Conservation (phyloP, 2,888 invertebrate genomes). For the Caenorhabditis doughertyi region DNA sequence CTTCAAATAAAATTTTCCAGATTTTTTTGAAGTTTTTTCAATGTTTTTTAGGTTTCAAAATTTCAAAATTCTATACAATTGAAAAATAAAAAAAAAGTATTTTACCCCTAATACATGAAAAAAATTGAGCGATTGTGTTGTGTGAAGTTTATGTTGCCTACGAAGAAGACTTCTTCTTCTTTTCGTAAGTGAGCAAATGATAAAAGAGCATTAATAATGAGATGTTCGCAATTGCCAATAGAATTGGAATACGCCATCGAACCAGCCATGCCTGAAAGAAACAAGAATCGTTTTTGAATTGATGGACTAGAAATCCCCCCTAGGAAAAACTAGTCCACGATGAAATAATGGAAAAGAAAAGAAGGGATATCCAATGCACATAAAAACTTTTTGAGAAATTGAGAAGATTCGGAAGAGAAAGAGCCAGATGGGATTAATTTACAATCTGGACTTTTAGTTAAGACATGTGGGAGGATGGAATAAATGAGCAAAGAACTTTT, state of each 20-base stretch:
- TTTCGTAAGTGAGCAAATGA: constrained; percentile 81
- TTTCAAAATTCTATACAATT: constrained; percentile 23
- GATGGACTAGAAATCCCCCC: too few relatives aligned
- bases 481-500: not conserved
- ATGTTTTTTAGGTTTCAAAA: not conserved
- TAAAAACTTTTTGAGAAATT: constrained; percentile 33
- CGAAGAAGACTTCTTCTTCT: constrained; percentile 65
- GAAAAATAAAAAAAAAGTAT: not conserved
- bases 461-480: not conserved
- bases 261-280: constrained; percentile 78
- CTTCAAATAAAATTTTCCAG: not conserved
- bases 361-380: constrained; percentile 1
- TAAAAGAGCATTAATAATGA: constrained; percentile 81
- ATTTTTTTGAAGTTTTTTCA: not conserved
- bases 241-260: constrained; percentile 79
- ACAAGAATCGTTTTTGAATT: not conserved
- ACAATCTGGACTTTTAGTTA: constrained; percentile 13
- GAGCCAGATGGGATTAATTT: constrained; percentile 39
- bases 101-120: constrained; percentile 47
- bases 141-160: constrained; percentile 31
- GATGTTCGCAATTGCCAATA: constrained; percentile 79
- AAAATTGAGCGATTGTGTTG: constrained; percentile 46
- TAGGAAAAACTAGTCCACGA: too few relatives aligned
- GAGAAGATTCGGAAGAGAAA: not conserved
- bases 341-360: too few relatives aligned